Evolutionary conservation across 2,797 vertebrate species (phyloP).

Genomic region (Artibeus jamaicensis): DNA sequence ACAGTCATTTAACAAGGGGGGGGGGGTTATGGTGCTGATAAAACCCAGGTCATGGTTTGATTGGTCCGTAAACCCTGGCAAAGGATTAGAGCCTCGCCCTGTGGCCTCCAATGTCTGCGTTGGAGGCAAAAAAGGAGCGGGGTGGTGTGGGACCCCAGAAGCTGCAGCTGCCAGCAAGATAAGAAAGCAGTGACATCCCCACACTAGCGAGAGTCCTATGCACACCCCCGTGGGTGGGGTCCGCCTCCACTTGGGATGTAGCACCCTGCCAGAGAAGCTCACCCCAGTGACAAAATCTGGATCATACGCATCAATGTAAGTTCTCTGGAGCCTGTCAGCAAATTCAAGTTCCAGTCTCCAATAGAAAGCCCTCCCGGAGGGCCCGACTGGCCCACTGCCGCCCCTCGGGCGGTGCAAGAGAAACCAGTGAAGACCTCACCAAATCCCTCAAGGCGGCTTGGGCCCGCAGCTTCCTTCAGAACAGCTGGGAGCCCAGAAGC

Average conservation of each 20-base stretch:
- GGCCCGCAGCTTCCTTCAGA: neutral
- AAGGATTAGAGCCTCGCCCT: neutral
- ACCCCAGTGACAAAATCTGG: neutral
- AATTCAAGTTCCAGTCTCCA: neutral
- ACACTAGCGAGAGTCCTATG: neutral
- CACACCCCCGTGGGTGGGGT: neutral
- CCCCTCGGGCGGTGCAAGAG: accelerated
- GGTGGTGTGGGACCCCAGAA: accelerated
- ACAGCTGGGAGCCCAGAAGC: neutral
- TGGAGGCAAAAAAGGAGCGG: neutral
- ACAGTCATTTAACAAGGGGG: neutral
- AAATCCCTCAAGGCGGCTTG: neutral
- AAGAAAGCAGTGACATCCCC: too few relatives aligned
- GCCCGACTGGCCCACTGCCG: too few relatives aligned
- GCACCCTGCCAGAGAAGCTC: neutral
- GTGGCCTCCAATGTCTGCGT: neutral
- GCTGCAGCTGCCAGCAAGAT: neutral
- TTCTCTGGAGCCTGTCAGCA: neutral
- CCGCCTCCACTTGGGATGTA: neutral
- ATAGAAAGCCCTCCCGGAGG: neutral
- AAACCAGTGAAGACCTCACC: neutral
- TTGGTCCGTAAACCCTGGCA: neutral
- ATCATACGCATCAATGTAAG: neutral
- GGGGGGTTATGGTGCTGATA: accelerated
- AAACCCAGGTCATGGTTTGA: neutral